phyloP scores from a whole-genome alignment of 1,140 invertebrate genomes.

The Aleiodes sp. region DNA sequence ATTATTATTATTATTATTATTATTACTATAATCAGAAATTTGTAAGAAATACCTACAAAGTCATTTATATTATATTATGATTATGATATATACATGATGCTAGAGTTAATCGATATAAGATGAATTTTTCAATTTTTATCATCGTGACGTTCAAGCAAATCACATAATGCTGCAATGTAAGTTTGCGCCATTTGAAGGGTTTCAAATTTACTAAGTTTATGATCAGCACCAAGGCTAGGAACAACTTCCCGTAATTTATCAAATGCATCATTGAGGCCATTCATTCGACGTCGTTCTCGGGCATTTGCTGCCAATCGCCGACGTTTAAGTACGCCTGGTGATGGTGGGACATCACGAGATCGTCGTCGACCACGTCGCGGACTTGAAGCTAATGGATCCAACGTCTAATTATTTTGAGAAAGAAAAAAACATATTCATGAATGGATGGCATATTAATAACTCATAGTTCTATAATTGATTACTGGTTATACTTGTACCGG shows the following conservation, averaged over 20 bases:
- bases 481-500: too few relatives aligned
- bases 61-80: too few relatives aligned
- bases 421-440: conserved; percentile 27
- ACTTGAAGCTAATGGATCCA: conserved; percentile 49
- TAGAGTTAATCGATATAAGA: background rate
- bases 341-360: conserved; percentile 63
- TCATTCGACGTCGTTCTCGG: conserved; percentile 82
- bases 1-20: too few relatives aligned
- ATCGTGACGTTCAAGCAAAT: conserved; percentile 52
- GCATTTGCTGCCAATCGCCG: conserved; percentile 81
- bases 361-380: conserved; percentile 56
- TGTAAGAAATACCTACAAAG: too few relatives aligned
- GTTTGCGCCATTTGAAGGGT: conserved; percentile 90
- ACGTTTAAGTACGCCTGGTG: conserved; percentile 70
- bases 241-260: conserved; percentile 83
- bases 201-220: conserved; percentile 87
- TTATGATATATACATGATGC: too few relatives aligned
- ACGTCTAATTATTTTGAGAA: conserved; percentile 38
- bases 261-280: conserved; percentile 84
- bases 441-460: too few relatives aligned
- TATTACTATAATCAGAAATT: too few relatives aligned
- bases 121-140: conserved; percentile 24
- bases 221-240: conserved; percentile 78
- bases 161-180: conserved; percentile 80
- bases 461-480: conserved; percentile 2